Base-by-base conservation (phyloP, 2,797 vertebrate species). In the Petrocephalus sullivani region DNA sequence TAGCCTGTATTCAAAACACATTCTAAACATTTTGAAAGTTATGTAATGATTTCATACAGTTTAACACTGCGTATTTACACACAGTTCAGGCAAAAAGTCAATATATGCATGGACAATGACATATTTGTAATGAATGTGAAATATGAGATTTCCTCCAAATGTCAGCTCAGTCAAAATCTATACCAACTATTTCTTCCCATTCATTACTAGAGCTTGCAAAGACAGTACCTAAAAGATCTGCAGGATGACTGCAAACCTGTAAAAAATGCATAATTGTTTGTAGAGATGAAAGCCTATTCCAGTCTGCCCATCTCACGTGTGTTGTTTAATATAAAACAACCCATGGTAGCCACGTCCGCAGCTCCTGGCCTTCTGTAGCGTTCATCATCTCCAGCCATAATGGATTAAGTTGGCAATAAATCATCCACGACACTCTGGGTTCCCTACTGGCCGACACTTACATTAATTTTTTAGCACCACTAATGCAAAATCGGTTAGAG, bases 401-500 rank as follows among this genome's bases (percentile, higher is more conserved):
- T 93, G 93, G 95, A 96, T 95, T 95, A 96, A 94, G 91, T 93
- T 91, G 2, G 94, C 94, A 94, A 96, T 96, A 95, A 95, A 96
- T 96, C 95, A 95, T 91, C 91, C 92, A 91, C 90, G 89, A 91
- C 94, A 93, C 93, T 92, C 92, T 90, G 93, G 92, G 93, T 92
- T 93, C 93, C 92, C 93, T 91, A 91, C 91, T 89, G 91, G 92
- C 91, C 91, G 89, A 93, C 91, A 93, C 92, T 91, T 92, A 91
- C 88, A 95, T 95, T 94, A 94, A 95, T 95, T 95, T 91, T 92
- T 91, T 91, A 87, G 9, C 90, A 92, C 91, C 86, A 91, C 91
- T 91, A 89, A 92, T 91, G 92, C 92, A 91, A 90, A 93, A 93
- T 92, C 90, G 89, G 93, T 91, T 91, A 71, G 89, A 91, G 89